These are phyloP conservation scores for Bombylius discolor DNA, from an alignment of 2,888 invertebrate genomes.

Conservation along the genomic window DNA sequence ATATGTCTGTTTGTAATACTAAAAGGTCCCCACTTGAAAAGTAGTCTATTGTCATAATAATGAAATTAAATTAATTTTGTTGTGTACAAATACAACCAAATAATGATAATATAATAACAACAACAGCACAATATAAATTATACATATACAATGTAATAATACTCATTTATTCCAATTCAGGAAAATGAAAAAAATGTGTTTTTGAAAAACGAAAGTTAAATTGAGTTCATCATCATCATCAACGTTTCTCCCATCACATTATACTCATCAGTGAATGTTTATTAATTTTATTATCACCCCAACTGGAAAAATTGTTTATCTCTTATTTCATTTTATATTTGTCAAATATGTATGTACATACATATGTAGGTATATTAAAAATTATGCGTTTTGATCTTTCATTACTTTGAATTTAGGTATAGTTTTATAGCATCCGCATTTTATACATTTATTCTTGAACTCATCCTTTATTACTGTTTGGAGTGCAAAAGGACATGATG, in stretches of 20 bases:
- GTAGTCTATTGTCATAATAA: slow-evolving; percentile 18
- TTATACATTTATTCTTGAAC: not conserved
- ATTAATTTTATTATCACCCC: slow-evolving; percentile 13
- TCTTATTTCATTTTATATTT: not conserved
- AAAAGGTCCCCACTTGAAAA: not conserved
- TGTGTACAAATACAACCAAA: slow-evolving; percentile 1
- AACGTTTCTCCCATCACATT: not conserved
- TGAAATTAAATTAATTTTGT: slow-evolving; percentile 21
- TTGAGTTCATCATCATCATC: not conserved
- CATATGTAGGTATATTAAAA: too few relatives aligned
- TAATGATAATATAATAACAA: not conserved
- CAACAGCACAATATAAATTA: too few relatives aligned
- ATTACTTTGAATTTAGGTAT: too few relatives aligned
- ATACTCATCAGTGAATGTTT: slow-evolving; percentile 4
- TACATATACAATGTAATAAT: too few relatives aligned
- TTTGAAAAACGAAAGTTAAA: not conserved
- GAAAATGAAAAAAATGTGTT: too few relatives aligned
- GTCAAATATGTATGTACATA: too few relatives aligned
- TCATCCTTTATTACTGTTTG: not conserved
- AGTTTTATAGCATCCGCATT: not conserved
- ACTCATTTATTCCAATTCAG: too few relatives aligned
- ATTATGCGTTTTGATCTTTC: too few relatives aligned
- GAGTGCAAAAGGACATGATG: slow-evolving; percentile 16
- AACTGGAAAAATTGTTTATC: not conserved
- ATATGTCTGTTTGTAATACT: too few relatives aligned